A percentile compares a stretch with the other conserved stretches of the same genome.
Evolutionary conservation across 1,140 invertebrate genomes (phyloP).

Genomic region (Drusus annulatus): DNA sequence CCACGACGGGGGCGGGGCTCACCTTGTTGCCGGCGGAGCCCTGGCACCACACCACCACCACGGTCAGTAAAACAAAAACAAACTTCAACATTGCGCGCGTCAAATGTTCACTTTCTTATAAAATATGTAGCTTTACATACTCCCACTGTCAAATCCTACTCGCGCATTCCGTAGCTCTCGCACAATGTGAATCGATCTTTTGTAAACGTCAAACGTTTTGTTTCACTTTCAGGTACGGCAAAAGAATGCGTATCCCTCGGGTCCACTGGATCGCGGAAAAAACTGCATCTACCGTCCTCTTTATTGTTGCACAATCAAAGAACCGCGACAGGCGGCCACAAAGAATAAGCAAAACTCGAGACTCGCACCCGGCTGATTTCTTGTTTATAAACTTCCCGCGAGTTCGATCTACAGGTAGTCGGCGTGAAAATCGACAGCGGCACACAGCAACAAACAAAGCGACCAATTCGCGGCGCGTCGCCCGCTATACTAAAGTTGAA

Average conservation of each 20-base stretch:
- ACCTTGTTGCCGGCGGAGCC: conserved; percentile 49
- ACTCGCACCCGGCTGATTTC: not conserved
- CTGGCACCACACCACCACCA: conserved; percentile 24
- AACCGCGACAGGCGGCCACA: not conserved
- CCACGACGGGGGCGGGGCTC: conserved; percentile 62
- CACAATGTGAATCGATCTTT: not conserved
- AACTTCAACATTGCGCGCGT: conserved; percentile 9
- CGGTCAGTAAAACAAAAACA: conserved; percentile 29
- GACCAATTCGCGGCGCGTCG: conserved; percentile 13
- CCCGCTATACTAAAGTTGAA: conserved; percentile 27
- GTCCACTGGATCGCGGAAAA: not conserved
- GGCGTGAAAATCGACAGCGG: conserved; percentile 4
- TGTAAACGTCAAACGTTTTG: not conserved
- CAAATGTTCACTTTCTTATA: conserved; percentile 1
- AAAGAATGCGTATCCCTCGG: not conserved
- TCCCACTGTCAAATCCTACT: not conserved
- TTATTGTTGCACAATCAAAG: not conserved
- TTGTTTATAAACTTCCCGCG: conserved; percentile 33
- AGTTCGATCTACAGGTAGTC: conserved; percentile 47
- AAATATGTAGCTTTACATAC: conserved; percentile 40
- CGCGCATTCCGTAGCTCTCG: not conserved
- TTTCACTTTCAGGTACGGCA: not conserved
- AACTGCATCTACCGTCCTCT: not conserved
- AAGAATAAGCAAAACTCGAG: not conserved
- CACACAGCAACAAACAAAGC: not conserved